These are phyloP conservation scores for Pilophorus perplexus DNA, from an alignment of 2,888 invertebrate species.

Conservation along the genomic window DNA sequence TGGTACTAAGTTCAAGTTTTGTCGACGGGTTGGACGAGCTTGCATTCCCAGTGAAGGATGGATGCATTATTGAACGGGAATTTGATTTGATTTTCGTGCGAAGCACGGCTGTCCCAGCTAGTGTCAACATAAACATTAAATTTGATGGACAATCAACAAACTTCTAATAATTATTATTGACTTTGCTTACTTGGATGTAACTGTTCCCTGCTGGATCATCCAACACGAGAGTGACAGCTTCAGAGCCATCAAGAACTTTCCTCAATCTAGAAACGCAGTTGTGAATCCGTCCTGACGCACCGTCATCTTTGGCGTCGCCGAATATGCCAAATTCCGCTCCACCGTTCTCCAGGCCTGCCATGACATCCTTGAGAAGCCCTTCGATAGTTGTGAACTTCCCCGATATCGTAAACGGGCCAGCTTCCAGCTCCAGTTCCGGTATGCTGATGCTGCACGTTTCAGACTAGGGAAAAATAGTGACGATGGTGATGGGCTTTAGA, in stretches of 20 bases:
- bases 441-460: constrained; percentile 76
- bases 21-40: too few species aligned
- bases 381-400: constrained; percentile 95
- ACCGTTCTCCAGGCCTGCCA: constrained; percentile 59
- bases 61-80: too few species aligned
- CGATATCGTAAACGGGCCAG: constrained; percentile 79
- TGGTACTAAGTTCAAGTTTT: too few species aligned
- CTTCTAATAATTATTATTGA: too few species aligned
- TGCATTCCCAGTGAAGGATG: too few species aligned
- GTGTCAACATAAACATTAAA: too few species aligned
- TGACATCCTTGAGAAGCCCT: constrained; percentile 76
- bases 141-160: too few species aligned
- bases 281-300: constrained; percentile 67
- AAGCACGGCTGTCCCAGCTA: too few species aligned
- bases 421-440: constrained; percentile 85
- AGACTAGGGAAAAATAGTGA: constrained; percentile 57
- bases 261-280: constrained; percentile 56
- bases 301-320: constrained; percentile 62
- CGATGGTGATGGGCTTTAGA: too few species aligned
- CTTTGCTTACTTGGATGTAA: constrained; percentile 73
- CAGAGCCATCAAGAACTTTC: constrained; percentile 60
- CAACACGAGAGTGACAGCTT: constrained; percentile 70
- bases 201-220: constrained; percentile 98
- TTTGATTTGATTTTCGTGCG: too few species aligned
- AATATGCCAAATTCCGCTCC: constrained; percentile 35